Evolutionary conservation across 2,113 vertebrate genomes (phyloP), one percentile per base, ranked within the genome.

Genomic region (Pyxicephalus adspersus): DNA sequence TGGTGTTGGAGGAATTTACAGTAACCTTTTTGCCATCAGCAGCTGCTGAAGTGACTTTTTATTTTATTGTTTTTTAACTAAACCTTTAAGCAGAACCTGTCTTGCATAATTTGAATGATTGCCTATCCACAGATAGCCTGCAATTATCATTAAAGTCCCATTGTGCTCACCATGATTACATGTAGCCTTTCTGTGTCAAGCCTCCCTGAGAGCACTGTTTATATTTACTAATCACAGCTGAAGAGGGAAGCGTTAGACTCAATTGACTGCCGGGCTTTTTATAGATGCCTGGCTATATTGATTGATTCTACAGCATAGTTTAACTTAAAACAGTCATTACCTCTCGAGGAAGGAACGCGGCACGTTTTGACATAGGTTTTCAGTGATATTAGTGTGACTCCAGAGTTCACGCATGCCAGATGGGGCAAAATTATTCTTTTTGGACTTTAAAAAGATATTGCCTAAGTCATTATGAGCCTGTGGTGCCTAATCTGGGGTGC

Each of bases 71-170:
- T 78, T 77, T 76, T 64, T 81, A 76, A n/a, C 78, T 7, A 26
- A 84, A 83, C 81, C 57, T 83, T 86, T 85, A 81, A 88, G 85
- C 72, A 86, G 77, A 86, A 85, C 84, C 84, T 80, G 74, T 79
- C 58, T 54, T 84, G 83, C 58, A 58, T 15, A 65, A 84, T 71
- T 76, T 65, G 83, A 83, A 85, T 87, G 78, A 65, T 81, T 1
- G 2, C 65, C 51, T 58, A 29, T 34, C 65, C 65, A 67, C 29
- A 1, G 83, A 80, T 90, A 89, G 84, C 84, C 88, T 89, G 80
- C 81, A 83, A 89, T 90, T 90, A 88, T 88, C 87, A 88, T 89
- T 88, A 88, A 83, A 85, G 86, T 65, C 0, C 87, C 82, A 86
- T 90, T 89, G 86, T 85, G 89, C 72, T 38, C 51, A 79, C 85